Percentiles rank a stretch among this genome's conserved stretches.
Evolutionary conservation across 2,888 invertebrate genomes (phyloP).

Genomic region (Yponomeuta malinellus): DNA sequence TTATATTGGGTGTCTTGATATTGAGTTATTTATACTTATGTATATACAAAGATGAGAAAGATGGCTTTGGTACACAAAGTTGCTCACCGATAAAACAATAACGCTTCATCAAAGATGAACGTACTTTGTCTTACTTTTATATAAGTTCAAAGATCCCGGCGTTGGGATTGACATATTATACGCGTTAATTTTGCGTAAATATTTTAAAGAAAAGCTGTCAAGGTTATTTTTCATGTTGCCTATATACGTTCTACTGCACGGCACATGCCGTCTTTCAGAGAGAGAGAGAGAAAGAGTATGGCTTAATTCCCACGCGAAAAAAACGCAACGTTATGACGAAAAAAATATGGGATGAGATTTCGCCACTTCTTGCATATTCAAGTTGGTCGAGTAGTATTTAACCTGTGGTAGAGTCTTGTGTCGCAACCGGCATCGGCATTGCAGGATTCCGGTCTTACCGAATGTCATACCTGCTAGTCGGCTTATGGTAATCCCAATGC

Average conservation of each 20-base stretch:
- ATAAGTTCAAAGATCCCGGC: background rate
- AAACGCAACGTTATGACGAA: background rate
- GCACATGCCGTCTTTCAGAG: too few species aligned
- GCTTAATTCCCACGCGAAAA: too few species aligned
- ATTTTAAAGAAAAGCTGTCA: too few species aligned
- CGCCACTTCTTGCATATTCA: slow-evolving; percentile 35
- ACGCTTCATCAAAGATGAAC: background rate
- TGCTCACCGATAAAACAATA: background rate
- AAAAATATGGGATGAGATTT: slow-evolving; percentile 37
- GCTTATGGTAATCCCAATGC: slow-evolving; percentile 31
- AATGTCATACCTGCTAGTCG: slow-evolving; percentile 27
- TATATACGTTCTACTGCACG: too few species aligned
- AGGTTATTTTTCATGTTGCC: too few species aligned
- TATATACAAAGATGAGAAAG: background rate
- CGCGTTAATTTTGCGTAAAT: too few species aligned
- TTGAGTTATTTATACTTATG: background rate
- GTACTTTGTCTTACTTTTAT: background rate
- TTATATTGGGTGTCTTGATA: background rate
- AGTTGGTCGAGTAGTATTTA: slow-evolving; percentile 25
- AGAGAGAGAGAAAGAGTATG: too few species aligned
- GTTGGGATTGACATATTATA: too few species aligned
- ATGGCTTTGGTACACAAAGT: background rate
- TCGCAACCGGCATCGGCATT: slow-evolving; percentile 39
- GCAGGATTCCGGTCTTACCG: slow-evolving; percentile 44
- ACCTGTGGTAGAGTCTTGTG: slow-evolving; percentile 23